Evolutionary conservation across 2,113 vertebrate genomes (phyloP).

Genomic region (Charadrius vociferus): DNA sequence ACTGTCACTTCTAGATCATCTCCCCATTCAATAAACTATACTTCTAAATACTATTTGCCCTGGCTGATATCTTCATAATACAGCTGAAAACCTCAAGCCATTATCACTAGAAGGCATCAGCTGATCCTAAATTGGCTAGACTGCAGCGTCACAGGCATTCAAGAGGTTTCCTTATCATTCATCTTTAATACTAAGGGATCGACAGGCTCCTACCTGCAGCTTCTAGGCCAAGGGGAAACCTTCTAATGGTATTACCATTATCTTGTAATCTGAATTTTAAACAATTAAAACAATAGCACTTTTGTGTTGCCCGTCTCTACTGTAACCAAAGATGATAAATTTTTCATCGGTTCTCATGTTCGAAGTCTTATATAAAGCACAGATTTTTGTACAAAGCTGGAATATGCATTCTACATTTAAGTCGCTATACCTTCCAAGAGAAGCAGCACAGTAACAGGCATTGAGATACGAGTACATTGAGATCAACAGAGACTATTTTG

Average conservation of each 20-base stretch:
- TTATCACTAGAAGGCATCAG: conserved; percentile 55
- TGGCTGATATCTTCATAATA: conserved; percentile 56
- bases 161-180: conserved; percentile 61
- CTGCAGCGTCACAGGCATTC: conserved; percentile 25
- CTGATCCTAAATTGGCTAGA: conserved; percentile 67
- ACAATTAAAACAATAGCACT: conserved; percentile 59
- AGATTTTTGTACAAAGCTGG: background rate
- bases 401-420: background rate
- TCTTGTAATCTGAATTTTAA: conserved; percentile 72
- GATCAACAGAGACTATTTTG: background rate
- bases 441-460: background rate
- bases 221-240: conserved; percentile 25
- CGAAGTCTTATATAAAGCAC: background rate
- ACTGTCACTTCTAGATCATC: conserved; percentile 48
- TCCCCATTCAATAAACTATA: conserved; percentile 41
- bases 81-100: conserved; percentile 63
- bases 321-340: background rate
- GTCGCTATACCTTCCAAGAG: background rate
- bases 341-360: background rate
- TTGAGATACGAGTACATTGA: background rate
- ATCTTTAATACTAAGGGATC: conserved; percentile 63
- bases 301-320: background rate
- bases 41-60: conserved; percentile 50
- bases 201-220: conserved; percentile 61
- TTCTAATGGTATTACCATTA: conserved; percentile 61